Conservation (phyloP, 2,797 vertebrate genomes). For the Rhinichthys osculus region DNA sequence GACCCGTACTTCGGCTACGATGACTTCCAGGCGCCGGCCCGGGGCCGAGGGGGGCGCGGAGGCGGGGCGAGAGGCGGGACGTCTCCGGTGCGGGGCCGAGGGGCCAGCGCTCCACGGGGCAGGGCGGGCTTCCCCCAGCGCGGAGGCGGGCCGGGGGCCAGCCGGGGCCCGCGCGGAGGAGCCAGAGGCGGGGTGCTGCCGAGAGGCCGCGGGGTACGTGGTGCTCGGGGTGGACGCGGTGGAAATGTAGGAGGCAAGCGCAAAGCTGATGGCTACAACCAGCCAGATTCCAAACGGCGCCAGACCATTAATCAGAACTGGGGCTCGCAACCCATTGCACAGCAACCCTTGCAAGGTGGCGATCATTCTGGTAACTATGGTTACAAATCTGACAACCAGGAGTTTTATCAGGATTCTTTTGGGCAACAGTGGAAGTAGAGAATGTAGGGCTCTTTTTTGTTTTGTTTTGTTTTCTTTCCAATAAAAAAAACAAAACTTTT, state of each 20-base stretch:
- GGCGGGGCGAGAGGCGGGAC: slow-evolving; percentile 84
- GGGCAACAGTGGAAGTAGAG: slow-evolving; percentile 99
- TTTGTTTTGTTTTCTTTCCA: slow-evolving; percentile 50
- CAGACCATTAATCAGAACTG: slow-evolving; percentile 99
- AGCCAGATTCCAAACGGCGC: slow-evolving; percentile 99
- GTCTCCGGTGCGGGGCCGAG: slow-evolving; percentile 86
- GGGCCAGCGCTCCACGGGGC: slow-evolving; percentile 85
- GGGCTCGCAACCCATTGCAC: slow-evolving; percentile 99
- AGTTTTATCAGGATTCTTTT: slow-evolving; percentile 99
- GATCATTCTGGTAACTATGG: slow-evolving; percentile 99
- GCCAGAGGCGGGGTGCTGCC: slow-evolving; percentile 93
- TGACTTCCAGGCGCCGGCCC: slow-evolving; percentile 91
- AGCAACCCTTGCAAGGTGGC: slow-evolving; percentile 98
- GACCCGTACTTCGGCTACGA: slow-evolving; percentile 98
- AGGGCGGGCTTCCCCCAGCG: slow-evolving; percentile 88
- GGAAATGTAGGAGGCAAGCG: slow-evolving; percentile 99
- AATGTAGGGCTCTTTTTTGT: slow-evolving; percentile 77
- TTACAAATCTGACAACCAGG: slow-evolving; percentile 99
- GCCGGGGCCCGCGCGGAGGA: slow-evolving; percentile 88
- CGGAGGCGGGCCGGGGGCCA: slow-evolving; percentile 87
- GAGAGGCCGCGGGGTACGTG: slow-evolving; percentile 99
- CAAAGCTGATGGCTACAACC: slow-evolving; percentile 99
- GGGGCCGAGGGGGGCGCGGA: slow-evolving; percentile 90
- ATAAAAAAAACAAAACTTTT: slow-evolving; percentile 66
- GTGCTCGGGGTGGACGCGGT: slow-evolving; percentile 98